Evolutionary conservation across 2,113 vertebrate species (phyloP).

Genomic region (Platysternon megacephalum): DNA sequence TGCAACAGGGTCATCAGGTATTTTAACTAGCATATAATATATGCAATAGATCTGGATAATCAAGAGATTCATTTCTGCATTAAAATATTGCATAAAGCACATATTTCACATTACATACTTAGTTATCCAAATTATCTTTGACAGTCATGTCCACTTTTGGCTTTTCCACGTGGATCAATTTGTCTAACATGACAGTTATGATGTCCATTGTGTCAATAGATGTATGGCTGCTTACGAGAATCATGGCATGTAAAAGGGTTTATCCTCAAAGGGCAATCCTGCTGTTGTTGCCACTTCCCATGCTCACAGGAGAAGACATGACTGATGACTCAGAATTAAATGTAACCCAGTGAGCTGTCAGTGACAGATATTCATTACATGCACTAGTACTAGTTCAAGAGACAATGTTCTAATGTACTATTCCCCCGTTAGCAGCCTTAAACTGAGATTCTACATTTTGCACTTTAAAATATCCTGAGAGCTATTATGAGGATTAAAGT

Average conservation of each 20-base stretch:
- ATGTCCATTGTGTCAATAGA: constrained; percentile 32
- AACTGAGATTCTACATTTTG: not conserved
- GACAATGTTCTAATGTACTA: not conserved
- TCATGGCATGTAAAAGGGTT: constrained; percentile 10
- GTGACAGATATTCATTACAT: constrained; percentile 29
- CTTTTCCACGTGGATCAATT: constrained; percentile 7
- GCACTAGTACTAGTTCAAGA: not conserved
- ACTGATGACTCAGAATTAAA: constrained; percentile 60
- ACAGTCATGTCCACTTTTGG: not conserved
- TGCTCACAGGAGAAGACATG: constrained; percentile 21
- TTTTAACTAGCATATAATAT: not conserved
- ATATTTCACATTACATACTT: constrained; percentile 16
- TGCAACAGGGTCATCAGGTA: not conserved
- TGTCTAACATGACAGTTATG: constrained; percentile 39
- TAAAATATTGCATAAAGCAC: constrained; percentile 24
- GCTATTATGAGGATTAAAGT: not conserved
- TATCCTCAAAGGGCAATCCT: constrained; percentile 35
- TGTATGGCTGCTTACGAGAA: constrained; percentile 20
- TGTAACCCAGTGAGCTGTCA: constrained; percentile 32
- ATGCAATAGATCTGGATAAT: not conserved
- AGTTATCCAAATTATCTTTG: constrained; percentile 30
- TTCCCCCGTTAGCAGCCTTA: not conserved
- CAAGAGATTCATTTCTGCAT: constrained; percentile 5
- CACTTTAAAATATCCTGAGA: not conserved
- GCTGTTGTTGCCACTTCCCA: constrained; percentile 15